Conservation (phyloP, 1,140 invertebrate genomes). For the Drosophila bocqueti region DNA sequence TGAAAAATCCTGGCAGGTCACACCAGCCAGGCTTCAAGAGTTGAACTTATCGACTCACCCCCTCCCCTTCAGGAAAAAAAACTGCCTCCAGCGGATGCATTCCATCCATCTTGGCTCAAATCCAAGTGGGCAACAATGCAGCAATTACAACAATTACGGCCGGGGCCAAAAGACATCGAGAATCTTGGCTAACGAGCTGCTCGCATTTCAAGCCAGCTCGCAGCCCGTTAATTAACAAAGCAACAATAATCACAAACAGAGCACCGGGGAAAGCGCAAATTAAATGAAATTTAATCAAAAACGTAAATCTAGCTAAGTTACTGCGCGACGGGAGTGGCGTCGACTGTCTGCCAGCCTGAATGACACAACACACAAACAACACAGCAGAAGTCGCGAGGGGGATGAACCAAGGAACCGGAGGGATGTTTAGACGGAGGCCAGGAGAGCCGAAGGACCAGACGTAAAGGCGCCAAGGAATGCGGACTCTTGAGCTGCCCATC, state of each 20-base stretch:
- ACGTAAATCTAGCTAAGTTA: constrained; percentile 77
- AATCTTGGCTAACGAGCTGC: constrained; percentile 65
- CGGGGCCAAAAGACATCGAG: constrained; percentile 40
- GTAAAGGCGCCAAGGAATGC: constrained; percentile 59
- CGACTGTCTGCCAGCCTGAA: constrained; percentile 63
- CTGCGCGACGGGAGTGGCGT: constrained; percentile 49
- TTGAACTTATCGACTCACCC: constrained; percentile 2
- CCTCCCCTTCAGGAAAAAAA: neutral
- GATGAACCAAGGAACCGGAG: constrained; percentile 27
- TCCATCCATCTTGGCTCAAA: constrained; percentile 8
- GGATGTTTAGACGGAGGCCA: constrained; percentile 10
- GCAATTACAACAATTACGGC: constrained; percentile 60
- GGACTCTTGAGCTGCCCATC: constrained; percentile 45
- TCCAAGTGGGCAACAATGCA: constrained; percentile 20
- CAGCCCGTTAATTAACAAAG: constrained; percentile 64
- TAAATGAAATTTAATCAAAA: constrained; percentile 81
- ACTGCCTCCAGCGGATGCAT: neutral
- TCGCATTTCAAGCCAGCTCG: constrained; percentile 57
- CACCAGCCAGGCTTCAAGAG: constrained; percentile 8
- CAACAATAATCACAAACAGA: constrained; percentile 40
- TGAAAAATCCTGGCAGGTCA: neutral
- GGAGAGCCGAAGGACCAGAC: constrained; percentile 29
- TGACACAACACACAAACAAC: constrained; percentile 58
- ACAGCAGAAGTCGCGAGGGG: constrained; percentile 15
- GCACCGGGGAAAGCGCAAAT: constrained; percentile 66